phyloP scores from a whole-genome alignment of 2,113 vertebrate species.

The Accipiter virgatus region DNA sequence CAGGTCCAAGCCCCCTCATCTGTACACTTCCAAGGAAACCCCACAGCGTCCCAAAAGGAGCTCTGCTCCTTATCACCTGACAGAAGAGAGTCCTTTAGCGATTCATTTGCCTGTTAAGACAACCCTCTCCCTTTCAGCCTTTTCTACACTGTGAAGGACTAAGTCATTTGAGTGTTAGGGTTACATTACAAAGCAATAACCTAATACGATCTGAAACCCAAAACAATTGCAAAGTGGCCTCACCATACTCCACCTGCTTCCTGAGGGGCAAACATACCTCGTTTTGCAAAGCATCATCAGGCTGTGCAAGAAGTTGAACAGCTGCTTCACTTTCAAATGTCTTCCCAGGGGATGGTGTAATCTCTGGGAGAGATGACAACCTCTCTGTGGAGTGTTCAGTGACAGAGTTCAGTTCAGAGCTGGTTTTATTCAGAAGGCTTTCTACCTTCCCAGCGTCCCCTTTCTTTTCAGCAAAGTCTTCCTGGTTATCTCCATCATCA shows the following conservation, averaged over 20 bases:
- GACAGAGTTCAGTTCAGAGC: not conserved
- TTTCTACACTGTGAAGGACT: not conserved
- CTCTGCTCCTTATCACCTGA: not conserved
- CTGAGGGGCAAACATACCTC: constrained; percentile 46
- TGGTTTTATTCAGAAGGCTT: not conserved
- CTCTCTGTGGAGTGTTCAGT: not conserved
- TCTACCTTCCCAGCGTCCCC: not conserved
- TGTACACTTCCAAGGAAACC: not conserved
- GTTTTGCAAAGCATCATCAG: not conserved
- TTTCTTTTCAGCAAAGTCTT: not conserved
- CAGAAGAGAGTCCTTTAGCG: not conserved
- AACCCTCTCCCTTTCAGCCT: not conserved
- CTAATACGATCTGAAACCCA: not conserved
- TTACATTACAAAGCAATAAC: not conserved
- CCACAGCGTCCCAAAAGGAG: not conserved
- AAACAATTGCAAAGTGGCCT: not conserved
- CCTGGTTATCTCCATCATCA: constrained; percentile 25
- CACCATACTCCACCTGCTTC: not conserved
- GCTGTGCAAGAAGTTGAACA: not conserved
- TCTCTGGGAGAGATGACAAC: not conserved
- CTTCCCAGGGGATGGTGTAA: not conserved
- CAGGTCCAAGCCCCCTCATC: not conserved
- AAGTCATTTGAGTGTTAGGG: not conserved
- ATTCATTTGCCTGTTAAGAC: not conserved
- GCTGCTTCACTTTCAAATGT: not conserved